Conservation (phyloP, 2,888 invertebrate species). For the Perizoma flavofasciatum region DNA sequence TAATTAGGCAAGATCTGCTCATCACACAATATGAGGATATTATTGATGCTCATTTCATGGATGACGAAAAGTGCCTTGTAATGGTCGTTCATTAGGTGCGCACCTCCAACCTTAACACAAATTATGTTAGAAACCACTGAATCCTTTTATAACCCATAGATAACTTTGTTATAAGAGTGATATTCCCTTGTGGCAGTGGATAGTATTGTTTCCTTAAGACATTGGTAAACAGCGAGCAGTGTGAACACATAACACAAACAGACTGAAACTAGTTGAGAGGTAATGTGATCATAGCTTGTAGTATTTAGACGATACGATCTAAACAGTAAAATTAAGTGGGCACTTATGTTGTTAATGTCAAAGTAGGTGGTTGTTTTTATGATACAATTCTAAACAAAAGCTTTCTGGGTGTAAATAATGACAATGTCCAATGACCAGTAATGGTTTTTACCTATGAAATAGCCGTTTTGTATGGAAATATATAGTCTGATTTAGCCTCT, state of each 20-base stretch:
- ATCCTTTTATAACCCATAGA: constrained; percentile 8
- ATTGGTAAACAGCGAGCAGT: constrained; percentile 14
- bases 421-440: too few species aligned
- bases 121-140: constrained; percentile 10
- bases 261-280: background rate
- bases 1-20: background rate
- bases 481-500: too few species aligned
- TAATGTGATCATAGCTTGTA: constrained; percentile 3
- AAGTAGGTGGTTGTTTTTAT: too few species aligned
- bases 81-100: constrained; percentile 22
- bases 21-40: constrained; percentile 14
- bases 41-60: constrained; percentile 21
- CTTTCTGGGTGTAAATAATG: too few species aligned
- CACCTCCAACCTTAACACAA: constrained; percentile 25
- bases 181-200: background rate
- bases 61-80: constrained; percentile 24
- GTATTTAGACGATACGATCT: constrained; percentile 1
- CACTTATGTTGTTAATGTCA: too few species aligned
- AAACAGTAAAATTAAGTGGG: background rate
- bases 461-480: too few species aligned
- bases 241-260: constrained; percentile 22
- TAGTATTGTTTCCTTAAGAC: constrained; percentile 14
- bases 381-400: too few species aligned
- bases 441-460: too few species aligned
- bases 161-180: constrained; percentile 4